phyloP scores from a whole-genome alignment of 2,113 vertebrate species.

The Bubo scandiacus region DNA sequence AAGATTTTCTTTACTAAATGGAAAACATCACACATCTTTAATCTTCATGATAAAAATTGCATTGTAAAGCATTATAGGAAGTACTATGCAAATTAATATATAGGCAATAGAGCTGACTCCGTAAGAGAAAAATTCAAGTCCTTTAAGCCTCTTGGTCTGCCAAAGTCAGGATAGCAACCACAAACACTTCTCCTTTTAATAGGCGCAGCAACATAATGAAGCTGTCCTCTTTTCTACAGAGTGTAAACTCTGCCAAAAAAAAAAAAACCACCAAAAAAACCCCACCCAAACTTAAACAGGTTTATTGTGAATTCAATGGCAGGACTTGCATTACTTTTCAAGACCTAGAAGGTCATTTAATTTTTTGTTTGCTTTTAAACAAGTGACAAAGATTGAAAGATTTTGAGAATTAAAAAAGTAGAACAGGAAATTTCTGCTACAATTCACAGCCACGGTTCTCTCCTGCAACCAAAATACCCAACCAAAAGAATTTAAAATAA shows the following conservation, averaged over 20 bases:
- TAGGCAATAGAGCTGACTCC: constrained; percentile 55
- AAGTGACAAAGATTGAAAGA: constrained; percentile 4
- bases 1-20: neutral
- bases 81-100: constrained; percentile 69
- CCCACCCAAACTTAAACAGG: neutral
- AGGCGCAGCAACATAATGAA: constrained; percentile 3
- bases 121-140: neutral
- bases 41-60: neutral
- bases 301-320: constrained; percentile 32
- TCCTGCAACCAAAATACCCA: constrained; percentile 36
- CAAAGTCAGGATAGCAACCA: neutral
- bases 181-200: neutral
- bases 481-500: neutral
- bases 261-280: neutral
- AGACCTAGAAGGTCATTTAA: neutral
- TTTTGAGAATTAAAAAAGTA: neutral
- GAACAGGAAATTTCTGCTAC: constrained; percentile 19
- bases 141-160: constrained; percentile 7
- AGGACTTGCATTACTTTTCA: constrained; percentile 31
- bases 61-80: constrained; percentile 60
- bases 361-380: constrained; percentile 6
- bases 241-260: neutral
- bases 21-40: constrained; percentile 35
- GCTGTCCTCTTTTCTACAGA: neutral
- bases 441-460: constrained; percentile 1